Evolutionary conservation across 2,888 invertebrate genomes (phyloP).

Genomic region (Drosophila infuscata): DNA sequence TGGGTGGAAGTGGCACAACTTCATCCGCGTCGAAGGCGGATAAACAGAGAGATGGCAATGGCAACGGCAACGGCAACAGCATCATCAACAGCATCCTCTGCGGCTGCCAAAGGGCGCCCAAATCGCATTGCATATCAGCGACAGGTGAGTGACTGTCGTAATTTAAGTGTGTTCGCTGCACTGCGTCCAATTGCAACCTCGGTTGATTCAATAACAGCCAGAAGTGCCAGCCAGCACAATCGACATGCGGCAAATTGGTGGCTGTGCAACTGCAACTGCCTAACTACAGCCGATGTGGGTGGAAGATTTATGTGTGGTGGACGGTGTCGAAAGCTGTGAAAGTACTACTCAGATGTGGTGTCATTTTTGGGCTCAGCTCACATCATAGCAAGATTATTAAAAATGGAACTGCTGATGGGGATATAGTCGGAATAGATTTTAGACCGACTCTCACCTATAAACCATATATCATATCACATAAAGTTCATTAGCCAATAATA

Average conservation of each 20-base stretch:
- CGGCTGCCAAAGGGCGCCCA: conserved; percentile 85
- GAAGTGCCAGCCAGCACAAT: not conserved
- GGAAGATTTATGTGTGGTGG: not conserved
- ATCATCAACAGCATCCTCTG: conserved; percentile 75
- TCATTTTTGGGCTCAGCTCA: not conserved
- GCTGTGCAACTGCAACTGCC: not conserved
- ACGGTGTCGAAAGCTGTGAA: not conserved
- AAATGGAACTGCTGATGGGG: no score
- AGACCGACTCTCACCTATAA: not conserved
- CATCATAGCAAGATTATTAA: not conserved
- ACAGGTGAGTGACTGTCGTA: conserved; percentile 80
- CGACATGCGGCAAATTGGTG: not conserved
- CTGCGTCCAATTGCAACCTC: not conserved
- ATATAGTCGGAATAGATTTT: not conserved
- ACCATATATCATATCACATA: not conserved
- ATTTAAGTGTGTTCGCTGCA: conserved; percentile 1
- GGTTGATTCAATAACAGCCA: conserved; percentile 8
- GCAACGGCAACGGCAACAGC: conserved; percentile 37
- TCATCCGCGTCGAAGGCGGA: conserved; percentile 63
- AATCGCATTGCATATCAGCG: conserved; percentile 85
- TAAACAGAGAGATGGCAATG: conserved; percentile 78
- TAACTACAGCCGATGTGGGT: not conserved
- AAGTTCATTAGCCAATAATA: not conserved
- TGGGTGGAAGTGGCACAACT: conserved; percentile 23
- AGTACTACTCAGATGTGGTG: not conserved